Evolutionary conservation across 2,888 invertebrate genomes (phyloP).

Genomic region (Drosophila multiciliata): DNA sequence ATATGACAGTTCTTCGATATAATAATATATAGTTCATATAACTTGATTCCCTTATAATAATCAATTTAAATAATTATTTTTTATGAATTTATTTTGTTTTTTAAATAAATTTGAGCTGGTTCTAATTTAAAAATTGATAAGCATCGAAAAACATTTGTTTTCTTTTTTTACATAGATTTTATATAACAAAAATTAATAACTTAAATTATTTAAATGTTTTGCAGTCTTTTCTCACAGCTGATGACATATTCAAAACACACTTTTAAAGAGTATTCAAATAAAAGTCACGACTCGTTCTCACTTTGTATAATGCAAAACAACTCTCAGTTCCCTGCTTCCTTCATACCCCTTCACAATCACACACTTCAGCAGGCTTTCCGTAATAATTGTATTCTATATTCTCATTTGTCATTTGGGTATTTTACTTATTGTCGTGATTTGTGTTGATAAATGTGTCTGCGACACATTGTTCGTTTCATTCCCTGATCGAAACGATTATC

Average conservation of each 20-base stretch:
- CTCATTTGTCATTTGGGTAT: constrained; percentile 17
- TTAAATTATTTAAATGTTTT: neutral
- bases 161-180: neutral
- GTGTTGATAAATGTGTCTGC: constrained; percentile 12
- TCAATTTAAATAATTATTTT: neutral
- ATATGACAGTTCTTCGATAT: neutral
- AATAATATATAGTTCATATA: neutral
- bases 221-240: neutral
- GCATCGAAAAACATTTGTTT: neutral
- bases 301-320: constrained; percentile 22
- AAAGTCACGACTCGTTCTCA: constrained; percentile 20
- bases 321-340: constrained; percentile 7
- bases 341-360: neutral
- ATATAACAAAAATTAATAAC: neutral
- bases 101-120: neutral
- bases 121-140: neutral
- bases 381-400: neutral
- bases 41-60: neutral
- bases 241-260: neutral
- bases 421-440: constrained; percentile 31
- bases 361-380: neutral
- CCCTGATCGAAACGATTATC: neutral
- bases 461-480: constrained; percentile 17
- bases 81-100: too few species aligned
- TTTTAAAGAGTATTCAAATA: constrained; percentile 17